Evolutionary conservation across 2,113 vertebrate genomes (phyloP).

Genomic region (Mellivora capensis): DNA sequence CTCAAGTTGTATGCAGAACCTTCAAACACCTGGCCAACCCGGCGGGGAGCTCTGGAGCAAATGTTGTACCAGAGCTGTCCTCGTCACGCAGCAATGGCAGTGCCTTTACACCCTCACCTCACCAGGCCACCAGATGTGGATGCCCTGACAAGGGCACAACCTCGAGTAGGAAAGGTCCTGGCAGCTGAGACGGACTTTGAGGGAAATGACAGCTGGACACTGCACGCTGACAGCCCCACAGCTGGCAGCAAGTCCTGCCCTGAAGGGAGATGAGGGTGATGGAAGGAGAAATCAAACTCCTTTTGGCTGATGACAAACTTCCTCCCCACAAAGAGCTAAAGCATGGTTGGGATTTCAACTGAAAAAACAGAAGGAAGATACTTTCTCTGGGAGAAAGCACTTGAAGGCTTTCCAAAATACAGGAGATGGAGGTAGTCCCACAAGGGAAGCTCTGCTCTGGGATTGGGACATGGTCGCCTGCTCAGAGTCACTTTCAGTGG

Average conservation of each 20-base stretch:
- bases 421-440: neutral
- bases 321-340: neutral
- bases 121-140: neutral
- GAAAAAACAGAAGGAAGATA: neutral
- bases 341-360: neutral
- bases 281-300: neutral
- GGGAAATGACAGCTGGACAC: neutral
- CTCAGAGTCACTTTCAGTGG: neutral
- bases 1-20: neutral
- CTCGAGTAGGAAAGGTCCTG: neutral
- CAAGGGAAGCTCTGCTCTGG: fast-evolving
- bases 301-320: neutral
- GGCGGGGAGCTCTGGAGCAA: neutral
- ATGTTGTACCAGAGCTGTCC: no score
- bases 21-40: neutral
- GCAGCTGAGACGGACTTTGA: neutral
- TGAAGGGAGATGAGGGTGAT: neutral
- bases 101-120: neutral
- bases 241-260: neutral
- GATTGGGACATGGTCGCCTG: neutral
- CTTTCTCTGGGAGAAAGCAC: neutral
- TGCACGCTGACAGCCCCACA: neutral
- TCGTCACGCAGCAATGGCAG: neutral
- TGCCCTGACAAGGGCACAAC: neutral
- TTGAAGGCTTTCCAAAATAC: neutral